Evolutionary conservation across 2,797 vertebrate genomes (phyloP), one percentile per base, ranked within the genome.

Genomic region (Gymnothorax javanicus): DNA sequence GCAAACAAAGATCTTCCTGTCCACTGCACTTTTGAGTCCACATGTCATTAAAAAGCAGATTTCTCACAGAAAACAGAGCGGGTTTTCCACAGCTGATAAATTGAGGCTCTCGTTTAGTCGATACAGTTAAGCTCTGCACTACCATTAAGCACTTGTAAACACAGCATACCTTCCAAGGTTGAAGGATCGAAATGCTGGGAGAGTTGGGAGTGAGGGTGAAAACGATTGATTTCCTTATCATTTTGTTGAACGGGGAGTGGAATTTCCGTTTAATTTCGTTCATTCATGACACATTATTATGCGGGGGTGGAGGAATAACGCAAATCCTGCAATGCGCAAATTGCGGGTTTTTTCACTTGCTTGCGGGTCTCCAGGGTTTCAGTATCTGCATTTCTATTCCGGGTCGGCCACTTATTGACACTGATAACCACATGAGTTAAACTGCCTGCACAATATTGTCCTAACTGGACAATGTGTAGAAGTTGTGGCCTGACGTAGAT

Each of bases 361-460:
- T 43, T 43, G 33, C 33, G 1, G 33, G 52, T 54, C 13, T n/a
- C 54, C 64, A 59, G 81, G 12, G 58, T 57, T 83, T 59, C 52
- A 6, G 17, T 23, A 23, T 15, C 56, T 57, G 50, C 17, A 20
- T 73, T 83, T 59, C 33, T 59, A 43, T 33, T 73, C 71, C 11
- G 64, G 27, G 33, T 59, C 54, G 23, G 60, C 23, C 50, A n/a
- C 52, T 23, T 17, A 50, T 67, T 67, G 23, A 50, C 67, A 84
- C 83, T 50, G 83, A 84, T 52, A 84, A 84, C 62, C 67, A 7
- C 73, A 17, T 50, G 13, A 50, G 56, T 69, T 73, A 71, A 83
- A 83, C 64, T 56, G 23, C 64, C 64, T 20, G 59, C 33, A 73
- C 86, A 58, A 56, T 52, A 75, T 73, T 83, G 62, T 71, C n/a